phyloP scores from a whole-genome alignment of 2,888 invertebrate species.

The Cantharis rufa region DNA sequence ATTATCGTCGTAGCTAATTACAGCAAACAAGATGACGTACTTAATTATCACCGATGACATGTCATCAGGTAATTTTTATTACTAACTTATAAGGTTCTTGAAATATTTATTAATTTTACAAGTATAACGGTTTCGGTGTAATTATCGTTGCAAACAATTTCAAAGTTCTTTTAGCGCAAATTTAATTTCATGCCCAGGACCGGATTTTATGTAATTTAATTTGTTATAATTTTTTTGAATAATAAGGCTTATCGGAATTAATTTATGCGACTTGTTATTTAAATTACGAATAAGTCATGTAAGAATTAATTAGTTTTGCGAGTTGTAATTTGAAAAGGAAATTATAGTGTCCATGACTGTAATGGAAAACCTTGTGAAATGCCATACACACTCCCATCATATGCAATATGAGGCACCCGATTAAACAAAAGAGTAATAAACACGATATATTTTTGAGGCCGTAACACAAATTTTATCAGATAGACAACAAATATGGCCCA shows the following conservation, averaged over 20 bases:
- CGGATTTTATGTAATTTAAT: neutral
- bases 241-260: neutral
- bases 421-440: slow-evolving; percentile 2
- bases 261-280: neutral
- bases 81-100: slow-evolving; percentile 6
- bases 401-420: slow-evolving; percentile 1
- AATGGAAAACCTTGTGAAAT: slow-evolving; percentile 10
- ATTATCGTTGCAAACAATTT: too few species aligned
- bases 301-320: neutral
- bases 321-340: slow-evolving; percentile 9
- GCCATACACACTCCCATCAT: slow-evolving; percentile 11
- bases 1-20: slow-evolving; percentile 10
- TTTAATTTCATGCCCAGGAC: neutral
- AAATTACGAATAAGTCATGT: neutral
- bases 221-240: neutral
- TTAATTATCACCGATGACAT: slow-evolving; percentile 16
- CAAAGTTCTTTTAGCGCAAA: neutral
- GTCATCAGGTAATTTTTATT: slow-evolving; percentile 12
- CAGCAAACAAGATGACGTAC: slow-evolving; percentile 16
- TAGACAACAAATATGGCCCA: slow-evolving; percentile 21
- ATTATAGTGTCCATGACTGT: slow-evolving; percentile 10
- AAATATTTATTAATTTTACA: neutral
- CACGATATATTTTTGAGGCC: neutral
- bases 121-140: neutral
- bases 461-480: slow-evolving; percentile 16